Conservation (phyloP, 2,888 invertebrate genomes). For the Cephus spinipes region DNA sequence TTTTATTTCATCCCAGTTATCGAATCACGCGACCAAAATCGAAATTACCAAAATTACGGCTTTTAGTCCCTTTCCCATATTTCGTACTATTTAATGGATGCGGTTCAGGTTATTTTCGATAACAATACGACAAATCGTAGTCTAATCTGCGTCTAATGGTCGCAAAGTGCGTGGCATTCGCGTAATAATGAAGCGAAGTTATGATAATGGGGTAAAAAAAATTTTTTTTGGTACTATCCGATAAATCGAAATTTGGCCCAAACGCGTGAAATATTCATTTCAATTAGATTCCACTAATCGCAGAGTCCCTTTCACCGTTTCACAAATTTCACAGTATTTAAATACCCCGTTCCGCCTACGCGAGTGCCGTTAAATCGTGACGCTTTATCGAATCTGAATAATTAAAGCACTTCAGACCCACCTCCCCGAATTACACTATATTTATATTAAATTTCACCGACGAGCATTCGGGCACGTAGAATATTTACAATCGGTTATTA, state of each 20-base stretch:
- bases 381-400: not conserved
- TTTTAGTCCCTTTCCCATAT: not conserved
- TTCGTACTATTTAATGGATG: not conserved
- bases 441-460: not conserved
- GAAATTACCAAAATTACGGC: not conserved
- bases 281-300: not conserved
- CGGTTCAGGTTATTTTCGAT: not conserved
- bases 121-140: not conserved
- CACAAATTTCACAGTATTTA: not conserved
- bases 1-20: not conserved
- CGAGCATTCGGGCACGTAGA: not conserved
- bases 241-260: not conserved
- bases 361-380: not conserved
- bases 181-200: not conserved
- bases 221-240: not conserved
- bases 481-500: not conserved
- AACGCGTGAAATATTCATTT: not conserved
- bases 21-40: not conserved
- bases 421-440: not conserved
- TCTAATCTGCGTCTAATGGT: not conserved
- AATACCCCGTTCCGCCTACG: not conserved
- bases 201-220: not conserved
- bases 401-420: not conserved
- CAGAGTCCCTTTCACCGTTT: not conserved
- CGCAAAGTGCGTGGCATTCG: not conserved